phyloP scores from a whole-genome alignment of 2,113 vertebrate species.

The Scolopax mira region DNA sequence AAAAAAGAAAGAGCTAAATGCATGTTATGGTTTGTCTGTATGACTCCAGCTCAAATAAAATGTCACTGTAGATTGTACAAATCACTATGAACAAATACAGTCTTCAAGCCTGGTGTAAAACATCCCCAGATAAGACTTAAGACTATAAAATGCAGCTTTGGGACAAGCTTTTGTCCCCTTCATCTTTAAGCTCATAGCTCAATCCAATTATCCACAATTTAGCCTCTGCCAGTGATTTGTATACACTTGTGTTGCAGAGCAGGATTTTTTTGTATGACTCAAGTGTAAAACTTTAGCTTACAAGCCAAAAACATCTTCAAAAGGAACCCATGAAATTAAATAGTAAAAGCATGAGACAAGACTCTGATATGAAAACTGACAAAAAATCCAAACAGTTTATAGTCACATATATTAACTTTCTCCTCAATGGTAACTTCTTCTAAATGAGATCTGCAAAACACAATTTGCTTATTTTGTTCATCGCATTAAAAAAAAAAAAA shows the following conservation, averaged over 20 bases:
- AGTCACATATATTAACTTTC: not conserved
- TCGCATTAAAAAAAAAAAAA: not conserved
- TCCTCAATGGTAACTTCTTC: not conserved
- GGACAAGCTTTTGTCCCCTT: constrained; percentile 75
- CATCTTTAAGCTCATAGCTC: constrained; percentile 75
- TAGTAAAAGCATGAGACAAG: constrained; percentile 23
- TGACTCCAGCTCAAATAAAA: constrained; percentile 71
- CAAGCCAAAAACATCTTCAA: constrained; percentile 70
- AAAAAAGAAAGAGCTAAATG: constrained; percentile 34
- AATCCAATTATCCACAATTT: constrained; percentile 80
- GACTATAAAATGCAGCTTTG: constrained; percentile 70
- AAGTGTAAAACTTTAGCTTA: constrained; percentile 70
- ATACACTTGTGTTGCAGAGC: constrained; percentile 56
- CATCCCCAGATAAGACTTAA: constrained; percentile 76
- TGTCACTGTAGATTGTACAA: constrained; percentile 71
- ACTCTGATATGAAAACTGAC: not conserved
- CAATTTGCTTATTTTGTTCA: not conserved
- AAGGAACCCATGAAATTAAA: constrained; percentile 63
- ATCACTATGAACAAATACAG: constrained; percentile 73
- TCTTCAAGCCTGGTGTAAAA: constrained; percentile 73
- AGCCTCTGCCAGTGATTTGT: constrained; percentile 68
- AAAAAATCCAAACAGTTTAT: not conserved
- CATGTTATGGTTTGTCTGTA: constrained; percentile 66
- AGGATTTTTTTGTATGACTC: constrained; percentile 65
- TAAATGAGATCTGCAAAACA: not conserved